These are phyloP conservation scores for Meloidogyne hapla DNA, from an alignment of 1,140 invertebrate genomes.

Conservation along the genomic window DNA sequence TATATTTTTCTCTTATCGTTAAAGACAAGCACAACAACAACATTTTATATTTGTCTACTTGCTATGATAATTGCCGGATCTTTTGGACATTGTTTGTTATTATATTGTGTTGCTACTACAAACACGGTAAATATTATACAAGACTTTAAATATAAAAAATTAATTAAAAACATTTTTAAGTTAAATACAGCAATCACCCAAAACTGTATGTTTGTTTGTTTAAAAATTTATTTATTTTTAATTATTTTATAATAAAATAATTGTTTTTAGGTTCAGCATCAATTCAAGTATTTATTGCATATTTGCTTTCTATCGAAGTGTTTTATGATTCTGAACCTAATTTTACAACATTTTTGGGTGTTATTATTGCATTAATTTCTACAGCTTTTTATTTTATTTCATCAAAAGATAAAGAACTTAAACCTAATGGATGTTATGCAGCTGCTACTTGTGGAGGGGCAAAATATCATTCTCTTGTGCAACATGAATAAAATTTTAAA, in stretches of 20 bases:
- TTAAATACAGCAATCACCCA: constrained; percentile 24
- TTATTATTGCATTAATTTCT: constrained; percentile 29
- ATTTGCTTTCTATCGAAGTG: constrained; percentile 64
- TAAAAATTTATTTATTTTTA: too few relatives aligned
- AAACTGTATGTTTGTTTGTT: too few relatives aligned
- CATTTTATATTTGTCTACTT: constrained; percentile 64
- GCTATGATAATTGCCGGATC: constrained; percentile 65
- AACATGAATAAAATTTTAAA: constrained; percentile 15
- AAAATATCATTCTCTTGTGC: constrained; percentile 3
- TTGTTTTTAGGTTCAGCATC: too few relatives aligned
- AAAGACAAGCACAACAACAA: constrained; percentile 37
- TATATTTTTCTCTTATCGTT: not conserved
- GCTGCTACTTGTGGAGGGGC: too few relatives aligned
- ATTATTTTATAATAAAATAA: too few relatives aligned
- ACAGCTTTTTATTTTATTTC: constrained; percentile 36
- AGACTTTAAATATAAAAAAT: constrained; percentile 59
- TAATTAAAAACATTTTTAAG: constrained; percentile 42
- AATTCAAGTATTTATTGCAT: constrained; percentile 67
- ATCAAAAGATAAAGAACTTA: constrained; percentile 21
- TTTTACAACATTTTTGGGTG: constrained; percentile 43
- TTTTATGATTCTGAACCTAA: constrained; percentile 46
- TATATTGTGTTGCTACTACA: constrained; percentile 36
- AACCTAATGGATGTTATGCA: too few relatives aligned
- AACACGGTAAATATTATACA: constrained; percentile 49
- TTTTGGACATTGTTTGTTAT: constrained; percentile 35